Evolutionary conservation across 2,888 invertebrate species (phyloP), one percentile per base, ranked within the genome.

Genomic region (Erannis defoliaria): DNA sequence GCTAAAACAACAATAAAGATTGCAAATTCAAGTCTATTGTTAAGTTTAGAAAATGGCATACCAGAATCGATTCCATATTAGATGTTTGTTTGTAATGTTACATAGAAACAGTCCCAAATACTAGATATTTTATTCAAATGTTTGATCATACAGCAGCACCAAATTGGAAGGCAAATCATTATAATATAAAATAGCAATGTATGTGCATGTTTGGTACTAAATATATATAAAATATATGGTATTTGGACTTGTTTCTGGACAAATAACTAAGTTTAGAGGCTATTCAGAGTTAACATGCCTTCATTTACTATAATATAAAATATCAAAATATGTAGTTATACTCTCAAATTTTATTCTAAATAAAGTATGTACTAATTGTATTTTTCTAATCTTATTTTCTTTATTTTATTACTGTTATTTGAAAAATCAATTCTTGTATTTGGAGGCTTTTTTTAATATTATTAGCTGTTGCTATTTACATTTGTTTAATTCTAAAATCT

Each of bases 401-500:
- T 81, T 83, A 65, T 86, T 84, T 57, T 81, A 82, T 81, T 81
- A 66, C 77, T 81, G 81, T 86, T 84, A 80, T 81, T 80, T 78
- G 72, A 77, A 78, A 80, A 73, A 72, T 74, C 69, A 77, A 78
- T 80, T 80, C 80, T 82, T 87, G 78, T 81, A 78, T 85, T 84
- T 84, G 78, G 87, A 89, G 88, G 86, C 88, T 90, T 90, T 86
- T 42, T 85, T 79, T 85, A 78, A 78, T 81, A 76, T 76, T 80
- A 76, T 85, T 83, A 85, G 82, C 89, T 89, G 89, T 90, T 89
- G 86, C 86, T 90, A 89, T 90, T 90, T 90, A 89, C 88, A 89
- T 82, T 88, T 89, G 88, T 90, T 89, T 89, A 80, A 83, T 74
- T 81, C 77, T 81, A 81, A 78, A 81, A 80, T 73, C 78, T 77